These are phyloP conservation scores for Leptopilina clavipes DNA, from an alignment of 1,140 invertebrate species.

Conservation along the genomic window DNA sequence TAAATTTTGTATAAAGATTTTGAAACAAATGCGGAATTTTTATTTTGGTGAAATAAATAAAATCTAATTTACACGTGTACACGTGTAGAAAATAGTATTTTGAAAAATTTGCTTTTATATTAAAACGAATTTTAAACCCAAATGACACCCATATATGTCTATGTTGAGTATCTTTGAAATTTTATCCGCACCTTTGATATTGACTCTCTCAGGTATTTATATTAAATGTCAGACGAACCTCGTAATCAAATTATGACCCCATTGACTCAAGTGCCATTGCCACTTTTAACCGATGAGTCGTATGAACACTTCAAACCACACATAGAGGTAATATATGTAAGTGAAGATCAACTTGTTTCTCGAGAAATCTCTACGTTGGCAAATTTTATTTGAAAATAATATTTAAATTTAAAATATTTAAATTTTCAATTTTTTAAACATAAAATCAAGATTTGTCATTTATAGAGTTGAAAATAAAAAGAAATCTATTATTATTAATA, in stretches of 20 bases:
- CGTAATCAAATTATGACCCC: constrained; percentile 61
- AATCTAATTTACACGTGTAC: too few species aligned
- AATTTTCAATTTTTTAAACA: too few species aligned
- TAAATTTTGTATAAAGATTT: too few species aligned
- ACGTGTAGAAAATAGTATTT: neutral
- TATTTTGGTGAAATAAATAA: too few species aligned
- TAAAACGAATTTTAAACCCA: neutral
- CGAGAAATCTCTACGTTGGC: neutral
- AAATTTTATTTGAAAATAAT: neutral
- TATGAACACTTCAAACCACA: constrained; percentile 36
- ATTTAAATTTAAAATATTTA: too few species aligned
- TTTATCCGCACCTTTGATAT: constrained; percentile 44
- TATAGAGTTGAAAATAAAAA: too few species aligned
- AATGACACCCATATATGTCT: neutral
- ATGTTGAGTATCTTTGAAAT: constrained; percentile 60
- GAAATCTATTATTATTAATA: too few species aligned
- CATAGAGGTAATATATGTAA: neutral
- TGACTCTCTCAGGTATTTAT: constrained; percentile 58
- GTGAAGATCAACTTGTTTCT: neutral
- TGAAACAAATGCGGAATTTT: too few species aligned
- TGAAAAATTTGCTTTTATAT: neutral
- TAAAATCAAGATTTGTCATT: too few species aligned
- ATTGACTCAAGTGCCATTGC: constrained; percentile 48
- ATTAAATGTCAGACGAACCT: constrained; percentile 64
- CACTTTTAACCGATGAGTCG: constrained; percentile 35